Evolutionary conservation across 2,113 vertebrate species (phyloP).

Genomic region (Glaucomys volans): DNA sequence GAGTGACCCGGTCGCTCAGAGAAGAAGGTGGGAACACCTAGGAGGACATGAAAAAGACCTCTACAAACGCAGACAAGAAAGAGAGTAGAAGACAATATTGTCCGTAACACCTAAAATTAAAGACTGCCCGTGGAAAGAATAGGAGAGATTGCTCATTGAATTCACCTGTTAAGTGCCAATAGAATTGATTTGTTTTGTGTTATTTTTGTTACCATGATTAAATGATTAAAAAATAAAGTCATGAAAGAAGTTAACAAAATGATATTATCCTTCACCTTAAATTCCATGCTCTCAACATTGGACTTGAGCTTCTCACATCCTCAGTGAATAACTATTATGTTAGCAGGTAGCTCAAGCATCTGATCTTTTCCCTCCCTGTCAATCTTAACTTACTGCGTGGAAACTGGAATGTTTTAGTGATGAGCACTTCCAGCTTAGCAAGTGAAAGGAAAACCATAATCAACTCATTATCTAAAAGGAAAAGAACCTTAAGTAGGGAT

Average conservation of each 20-base stretch:
- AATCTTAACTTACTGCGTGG: neutral
- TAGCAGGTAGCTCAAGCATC: neutral
- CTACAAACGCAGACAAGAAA: neutral
- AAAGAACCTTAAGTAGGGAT: constrained; percentile 20
- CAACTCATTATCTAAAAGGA: constrained; percentile 29
- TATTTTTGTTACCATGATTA: neutral
- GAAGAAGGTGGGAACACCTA: neutral
- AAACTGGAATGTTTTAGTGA: neutral
- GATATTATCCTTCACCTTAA: neutral
- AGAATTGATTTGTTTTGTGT: neutral
- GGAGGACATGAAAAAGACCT: neutral
- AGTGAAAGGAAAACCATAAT: constrained; percentile 18
- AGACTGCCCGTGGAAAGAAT: neutral
- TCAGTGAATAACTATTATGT: neutral
- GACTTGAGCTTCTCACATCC: neutral
- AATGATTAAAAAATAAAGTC: neutral
- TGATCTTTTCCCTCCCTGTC: neutral
- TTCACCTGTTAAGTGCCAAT: neutral
- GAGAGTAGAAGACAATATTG: neutral
- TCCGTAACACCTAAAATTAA: neutral
- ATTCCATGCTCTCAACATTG: neutral
- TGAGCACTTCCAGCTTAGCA: neutral
- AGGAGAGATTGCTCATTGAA: neutral
- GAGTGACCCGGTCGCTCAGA: neutral
- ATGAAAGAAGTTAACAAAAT: neutral